Percentiles rank a stretch among this genome's conserved stretches.
Conservation (phyloP, 2,113 vertebrate genomes). For the Plecturocebus donacophilus region DNA sequence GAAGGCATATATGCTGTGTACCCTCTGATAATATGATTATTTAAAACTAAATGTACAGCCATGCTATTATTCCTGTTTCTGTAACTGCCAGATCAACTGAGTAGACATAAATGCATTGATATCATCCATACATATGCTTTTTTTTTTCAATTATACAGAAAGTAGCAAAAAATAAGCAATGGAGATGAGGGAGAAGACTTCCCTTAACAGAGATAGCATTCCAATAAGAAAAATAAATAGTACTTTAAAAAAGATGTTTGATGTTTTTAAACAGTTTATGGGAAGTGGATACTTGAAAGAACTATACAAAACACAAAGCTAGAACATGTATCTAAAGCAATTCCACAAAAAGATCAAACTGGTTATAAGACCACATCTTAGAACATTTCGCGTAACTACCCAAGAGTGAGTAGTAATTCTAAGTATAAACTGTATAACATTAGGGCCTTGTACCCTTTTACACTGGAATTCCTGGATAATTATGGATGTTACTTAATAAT, state of each 20-base stretch:
- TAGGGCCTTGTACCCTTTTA: neutral
- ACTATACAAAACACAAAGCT: constrained; percentile 75
- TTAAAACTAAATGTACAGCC: constrained; percentile 85
- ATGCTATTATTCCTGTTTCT: constrained; percentile 82
- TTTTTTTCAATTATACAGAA: constrained; percentile 84
- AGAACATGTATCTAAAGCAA: constrained; percentile 76
- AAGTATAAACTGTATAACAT: constrained; percentile 51
- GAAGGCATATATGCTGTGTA: constrained; percentile 75
- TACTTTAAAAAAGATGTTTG: constrained; percentile 52
- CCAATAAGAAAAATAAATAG: constrained; percentile 54
- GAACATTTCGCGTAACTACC: constrained; percentile 69
- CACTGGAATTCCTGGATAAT: neutral
- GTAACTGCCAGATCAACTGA: constrained; percentile 84
- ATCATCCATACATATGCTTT: constrained; percentile 83
- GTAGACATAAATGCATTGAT: constrained; percentile 79
- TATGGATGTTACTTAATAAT: neutral
- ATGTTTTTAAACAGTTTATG: constrained; percentile 54
- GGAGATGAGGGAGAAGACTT: constrained; percentile 66
- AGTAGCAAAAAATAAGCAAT: constrained; percentile 78
- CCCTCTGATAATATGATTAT: constrained; percentile 84
- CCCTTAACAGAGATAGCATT: constrained; percentile 57
- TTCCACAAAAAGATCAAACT: constrained; percentile 78
- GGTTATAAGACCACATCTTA: constrained; percentile 71
- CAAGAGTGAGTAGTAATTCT: constrained; percentile 75
- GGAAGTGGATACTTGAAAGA: constrained; percentile 69